Evolutionary conservation across 2,797 vertebrate genomes (phyloP), one percentile per base, ranked within the genome.

Genomic region (Eulemur rubriventer): DNA sequence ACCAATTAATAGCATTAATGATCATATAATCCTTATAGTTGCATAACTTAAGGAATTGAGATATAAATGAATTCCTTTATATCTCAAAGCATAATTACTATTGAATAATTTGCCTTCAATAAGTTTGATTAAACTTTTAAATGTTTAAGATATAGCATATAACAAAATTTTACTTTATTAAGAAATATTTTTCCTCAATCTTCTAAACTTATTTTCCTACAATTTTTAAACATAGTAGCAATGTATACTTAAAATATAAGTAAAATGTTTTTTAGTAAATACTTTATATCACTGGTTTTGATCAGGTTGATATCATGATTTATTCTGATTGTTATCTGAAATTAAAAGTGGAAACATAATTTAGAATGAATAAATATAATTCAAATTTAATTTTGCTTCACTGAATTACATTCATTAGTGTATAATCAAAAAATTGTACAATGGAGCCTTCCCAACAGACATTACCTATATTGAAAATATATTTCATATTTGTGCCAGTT

Each of bases 321-420:
- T 10, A 75, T 43, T 79, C 18, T 90, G 7, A 92, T 73, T 26
- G 33, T 52, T 83, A 65, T 85, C n/a, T 24, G 46, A 86, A 92
- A 61, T 88, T 89, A 79, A 91, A 93, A 85, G 26, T 28, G 55
- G 43, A 82, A 91, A 81, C 0, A 0, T 48, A 70, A 88, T 80
- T 38, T 89, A 61, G 13, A 41, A 41, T 94, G 35, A 92, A 70
- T 70, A 88, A 73, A 69, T 70, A 75, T 43, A 93, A 69, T 75
- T 79, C 28, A 89, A 93, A 73, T 67, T 83, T 24, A 86, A 81
- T 96, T 93, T 94, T 88, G 2, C 6, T 61, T 87, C 28, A 81
- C 14, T 43, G 22, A 95, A 76, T 90, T 91, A 52, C 8, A 81
- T 52, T 94, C 35, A 59, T 20, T 30, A 81, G 3, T 78, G 2